Evolutionary conservation across 2,888 invertebrate genomes (phyloP), one percentile per base, ranked within the genome.

Genomic region (Caradrina kadenii): DNA sequence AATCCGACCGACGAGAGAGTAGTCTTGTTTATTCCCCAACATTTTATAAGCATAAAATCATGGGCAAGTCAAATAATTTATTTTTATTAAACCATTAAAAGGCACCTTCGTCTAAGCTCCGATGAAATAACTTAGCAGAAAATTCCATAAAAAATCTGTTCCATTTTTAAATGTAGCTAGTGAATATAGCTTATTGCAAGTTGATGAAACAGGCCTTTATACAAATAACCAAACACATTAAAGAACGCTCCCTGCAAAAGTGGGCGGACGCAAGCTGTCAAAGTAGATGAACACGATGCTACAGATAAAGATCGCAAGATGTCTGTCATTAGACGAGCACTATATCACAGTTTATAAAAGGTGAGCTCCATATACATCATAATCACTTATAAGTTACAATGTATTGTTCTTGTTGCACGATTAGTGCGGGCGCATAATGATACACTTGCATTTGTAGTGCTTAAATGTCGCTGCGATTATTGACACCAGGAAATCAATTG

Each of bases 261-360:
- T 79, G 55, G 80, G 76, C 63, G 76, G 31, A 53, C 22, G 53
- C 7, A 17, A 67, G 7, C 65, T 71, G 82, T 80, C 80, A 82
- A 53, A 53, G 35, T n/a, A 63, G 78, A 79, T 64, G 63, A 65
- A 62, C 60, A 63, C 15, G 63, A 78, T 22, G 59, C 59, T 53
- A 49, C 10, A 49, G 79, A 81, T 79, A 56, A 73, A 45, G 52
- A 79, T 81, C 79, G 53, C n/a, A 52, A 60, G 48, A 50, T 62
- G 66, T 50, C 80, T 17, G 63, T 65, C 64, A 77, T 78, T 72
- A 78, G 63, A 21, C 26, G 45, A 70, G 56, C 53, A 62, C 53
- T 81, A 21, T 49, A 81, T 45, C 42, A 60, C 48, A 48, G 49
- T 22, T 58, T 22, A 17, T 65, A 72, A 81, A 77, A 63, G 70